Evolutionary conservation across 1,140 invertebrate species (phyloP).

Genomic region (Pentalonia nigronervosa): DNA sequence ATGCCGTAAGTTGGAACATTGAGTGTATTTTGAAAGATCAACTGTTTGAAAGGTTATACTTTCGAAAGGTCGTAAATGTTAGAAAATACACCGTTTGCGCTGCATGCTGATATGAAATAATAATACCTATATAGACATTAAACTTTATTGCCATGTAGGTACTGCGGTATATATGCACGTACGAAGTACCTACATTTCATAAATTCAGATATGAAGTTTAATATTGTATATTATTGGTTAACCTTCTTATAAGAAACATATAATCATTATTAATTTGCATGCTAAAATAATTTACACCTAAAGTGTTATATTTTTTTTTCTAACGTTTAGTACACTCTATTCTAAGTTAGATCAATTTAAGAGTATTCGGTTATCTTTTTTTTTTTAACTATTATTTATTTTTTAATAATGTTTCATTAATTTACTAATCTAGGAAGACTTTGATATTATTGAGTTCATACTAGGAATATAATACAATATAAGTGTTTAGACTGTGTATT

Average conservation of each 20-base stretch:
- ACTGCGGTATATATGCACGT: background rate
- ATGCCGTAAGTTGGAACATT: background rate
- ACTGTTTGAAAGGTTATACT: background rate
- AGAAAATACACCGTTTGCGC: background rate
- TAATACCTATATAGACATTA: conserved; percentile 20
- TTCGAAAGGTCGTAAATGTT: background rate
- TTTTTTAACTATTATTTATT: background rate
- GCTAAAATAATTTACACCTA: background rate
- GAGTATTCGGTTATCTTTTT: background rate
- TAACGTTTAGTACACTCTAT: background rate
- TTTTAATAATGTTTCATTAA: background rate
- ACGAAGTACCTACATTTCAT: background rate
- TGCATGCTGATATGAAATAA: background rate
- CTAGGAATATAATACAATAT: background rate
- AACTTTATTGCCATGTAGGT: background rate
- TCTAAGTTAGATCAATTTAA: background rate
- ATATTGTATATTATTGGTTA: background rate
- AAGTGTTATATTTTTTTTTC: background rate
- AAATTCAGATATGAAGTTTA: conserved; percentile 8
- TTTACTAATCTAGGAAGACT: background rate
- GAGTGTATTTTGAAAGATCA: background rate
- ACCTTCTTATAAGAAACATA: background rate
- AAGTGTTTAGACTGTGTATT: background rate
- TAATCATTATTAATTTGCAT: background rate
- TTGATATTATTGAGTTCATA: background rate